phyloP scores from a whole-genome alignment of 2,113 vertebrate genomes.

The Tympanuchus pallidicinctus region DNA sequence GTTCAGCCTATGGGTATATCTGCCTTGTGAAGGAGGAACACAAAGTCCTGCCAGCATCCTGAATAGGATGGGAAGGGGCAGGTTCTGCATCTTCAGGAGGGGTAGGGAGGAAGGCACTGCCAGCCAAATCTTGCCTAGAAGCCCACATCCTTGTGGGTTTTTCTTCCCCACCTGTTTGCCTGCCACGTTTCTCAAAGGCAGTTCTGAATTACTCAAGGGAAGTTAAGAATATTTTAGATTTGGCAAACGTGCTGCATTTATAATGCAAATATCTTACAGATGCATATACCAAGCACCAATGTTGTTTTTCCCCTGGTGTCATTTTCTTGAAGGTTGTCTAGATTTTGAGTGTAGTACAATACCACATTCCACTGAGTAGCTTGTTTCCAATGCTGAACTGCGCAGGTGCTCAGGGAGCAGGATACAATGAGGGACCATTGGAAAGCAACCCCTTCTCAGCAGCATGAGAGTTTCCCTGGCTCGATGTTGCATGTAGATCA shows the following conservation, averaged over 20 bases:
- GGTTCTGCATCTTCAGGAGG: background rate
- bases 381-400: background rate
- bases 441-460: background rate
- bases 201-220: background rate
- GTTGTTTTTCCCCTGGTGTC: slow-evolving; percentile 32
- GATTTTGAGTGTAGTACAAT: background rate
- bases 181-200: slow-evolving; percentile 4
- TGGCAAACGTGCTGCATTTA: slow-evolving; percentile 28
- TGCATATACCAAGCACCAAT: background rate
- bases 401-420: background rate
- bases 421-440: slow-evolving; percentile 7
- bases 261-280: slow-evolving; percentile 32
- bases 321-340: background rate
- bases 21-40: background rate
- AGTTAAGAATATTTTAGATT: slow-evolving; percentile 19
- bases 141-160: background rate
- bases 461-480: background rate
- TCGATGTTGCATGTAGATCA: rapidly evolving
- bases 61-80: background rate
- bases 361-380: background rate
- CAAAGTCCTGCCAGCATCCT: background rate
- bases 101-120: background rate
- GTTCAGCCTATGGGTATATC: background rate
- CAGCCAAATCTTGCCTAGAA: background rate
- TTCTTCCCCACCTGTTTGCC: background rate